Evolutionary conservation across 1,140 invertebrate genomes (phyloP), one percentile per base, ranked within the genome.

Genomic region (Vanessa atalanta): DNA sequence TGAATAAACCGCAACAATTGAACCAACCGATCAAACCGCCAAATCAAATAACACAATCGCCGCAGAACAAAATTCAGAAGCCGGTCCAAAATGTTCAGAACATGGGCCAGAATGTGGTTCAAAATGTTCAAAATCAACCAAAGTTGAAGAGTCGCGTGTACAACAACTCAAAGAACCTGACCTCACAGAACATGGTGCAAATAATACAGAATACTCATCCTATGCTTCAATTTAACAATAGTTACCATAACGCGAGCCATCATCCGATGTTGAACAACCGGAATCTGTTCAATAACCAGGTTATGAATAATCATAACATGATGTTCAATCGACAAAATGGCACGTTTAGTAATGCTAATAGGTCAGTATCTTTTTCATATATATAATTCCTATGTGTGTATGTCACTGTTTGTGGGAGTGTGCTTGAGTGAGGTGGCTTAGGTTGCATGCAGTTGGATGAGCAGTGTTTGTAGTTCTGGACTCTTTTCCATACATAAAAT

Each of bases 121-220:
- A 80, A 15, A 83, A 75, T 31, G 75, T 75, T 0, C 79, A 79
- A 37, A 88, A 88, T 55, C 60, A 69, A 65, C 37, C 67, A 7
- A 82, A 79, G 63, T 65, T 79, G n/a, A 90, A 90, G 48, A 87
- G 76, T 1, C 70, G 86, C 6, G 82, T 89, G 0, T 92, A 88
- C 47, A 91, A 88, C 65, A 90, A 88, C 23, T 81, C 82, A 0
- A 87, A 90, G 64, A 93, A 82, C 53, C 72, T 94, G 51, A 86
- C 88, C 3, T 85, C 88, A 0, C 84, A 90, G 47, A 90, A 88
- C 61, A 77, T 94, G 43, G 93, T 94, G 1, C 94, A 94, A 71
- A 85, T 94, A 65, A 94, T 95, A 67, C 94, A 95, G 78, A 94
- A 94, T 75, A 94, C 94, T 5, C 94, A 95, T 87, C 94, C 94